Conservation (phyloP, 2,113 vertebrate species). For the Falcunculus frontatus region DNA sequence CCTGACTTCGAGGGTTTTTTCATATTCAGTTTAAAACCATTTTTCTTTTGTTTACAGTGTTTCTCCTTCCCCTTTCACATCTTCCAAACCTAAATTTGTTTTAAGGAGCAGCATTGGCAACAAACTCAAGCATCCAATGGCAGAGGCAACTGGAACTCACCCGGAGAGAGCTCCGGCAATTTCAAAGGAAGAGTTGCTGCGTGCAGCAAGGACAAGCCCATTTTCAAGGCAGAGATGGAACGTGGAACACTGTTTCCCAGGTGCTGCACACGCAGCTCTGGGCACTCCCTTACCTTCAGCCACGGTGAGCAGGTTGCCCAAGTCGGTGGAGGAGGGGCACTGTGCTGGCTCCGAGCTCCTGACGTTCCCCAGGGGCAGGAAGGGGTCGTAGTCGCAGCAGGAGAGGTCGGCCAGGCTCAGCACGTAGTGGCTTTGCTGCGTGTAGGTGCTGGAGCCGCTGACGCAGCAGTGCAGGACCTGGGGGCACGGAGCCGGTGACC, state of each 20-base stretch:
- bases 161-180: accelerated
- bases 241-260: not conserved
- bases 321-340: conserved; percentile 73
- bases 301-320: conserved; percentile 91
- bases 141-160: not conserved
- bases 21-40: not conserved
- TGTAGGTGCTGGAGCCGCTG: conserved; percentile 88
- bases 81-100: not conserved
- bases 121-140: not conserved
- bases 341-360: conserved; percentile 81
- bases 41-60: not conserved
- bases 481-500: not conserved
- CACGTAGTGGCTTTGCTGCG: conserved; percentile 91
- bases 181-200: not conserved
- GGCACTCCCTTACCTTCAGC: conserved; percentile 82
- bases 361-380: conserved; percentile 84
- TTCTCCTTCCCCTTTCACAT: not conserved
- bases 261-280: not conserved
- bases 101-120: not conserved
- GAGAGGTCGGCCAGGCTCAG: conserved; percentile 90
- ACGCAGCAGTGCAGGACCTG: conserved; percentile 96
- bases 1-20: not conserved
- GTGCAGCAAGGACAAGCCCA: accelerated
- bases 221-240: not conserved
- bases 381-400: conserved; percentile 86